Conservation (phyloP, 2,888 invertebrate genomes). For the Tinea trinotella region DNA sequence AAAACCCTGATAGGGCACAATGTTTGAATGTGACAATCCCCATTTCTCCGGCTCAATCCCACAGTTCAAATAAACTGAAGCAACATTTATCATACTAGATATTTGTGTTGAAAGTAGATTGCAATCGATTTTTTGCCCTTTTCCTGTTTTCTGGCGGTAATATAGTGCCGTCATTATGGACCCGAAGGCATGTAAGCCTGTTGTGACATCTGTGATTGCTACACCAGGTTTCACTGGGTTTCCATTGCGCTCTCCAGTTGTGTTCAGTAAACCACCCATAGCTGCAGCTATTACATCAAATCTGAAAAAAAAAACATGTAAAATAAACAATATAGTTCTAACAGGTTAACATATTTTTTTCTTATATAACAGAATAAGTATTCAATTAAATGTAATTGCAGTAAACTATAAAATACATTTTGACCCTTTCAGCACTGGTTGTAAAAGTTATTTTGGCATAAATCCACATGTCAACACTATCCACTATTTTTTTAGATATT, state of each 20-base stretch:
- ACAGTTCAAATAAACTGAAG: constrained; percentile 90
- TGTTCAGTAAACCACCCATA: constrained; percentile 89
- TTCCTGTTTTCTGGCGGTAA: constrained; percentile 81
- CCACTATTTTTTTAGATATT: too few relatives aligned
- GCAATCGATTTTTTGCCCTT: constrained; percentile 94
- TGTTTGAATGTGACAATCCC: constrained; percentile 95
- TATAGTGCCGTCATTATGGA: constrained; percentile 93
- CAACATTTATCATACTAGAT: constrained; percentile 89
- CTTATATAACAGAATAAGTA: too few relatives aligned
- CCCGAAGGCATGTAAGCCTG: constrained; percentile 95
- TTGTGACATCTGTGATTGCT: constrained; percentile 92
- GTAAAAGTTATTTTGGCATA: too few relatives aligned
- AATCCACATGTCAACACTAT: too few relatives aligned
- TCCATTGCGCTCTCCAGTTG: constrained; percentile 88
- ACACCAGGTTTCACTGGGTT: constrained; percentile 94
- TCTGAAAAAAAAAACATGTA: constrained; percentile 39
- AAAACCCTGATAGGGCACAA: constrained; percentile 96
- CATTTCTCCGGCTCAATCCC: constrained; percentile 82
- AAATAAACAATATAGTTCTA: background rate
- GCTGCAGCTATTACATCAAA: constrained; percentile 97
- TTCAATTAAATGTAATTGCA: too few relatives aligned
- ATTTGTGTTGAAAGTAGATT: constrained; percentile 95
- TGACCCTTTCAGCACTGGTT: too few relatives aligned
- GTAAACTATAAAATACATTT: too few relatives aligned
- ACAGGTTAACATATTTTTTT: too few relatives aligned